Percentiles rank a stretch among this genome's conserved stretches.
Conservation (phyloP, 2,888 invertebrate species). For the Brachynemurus nebulosus region DNA sequence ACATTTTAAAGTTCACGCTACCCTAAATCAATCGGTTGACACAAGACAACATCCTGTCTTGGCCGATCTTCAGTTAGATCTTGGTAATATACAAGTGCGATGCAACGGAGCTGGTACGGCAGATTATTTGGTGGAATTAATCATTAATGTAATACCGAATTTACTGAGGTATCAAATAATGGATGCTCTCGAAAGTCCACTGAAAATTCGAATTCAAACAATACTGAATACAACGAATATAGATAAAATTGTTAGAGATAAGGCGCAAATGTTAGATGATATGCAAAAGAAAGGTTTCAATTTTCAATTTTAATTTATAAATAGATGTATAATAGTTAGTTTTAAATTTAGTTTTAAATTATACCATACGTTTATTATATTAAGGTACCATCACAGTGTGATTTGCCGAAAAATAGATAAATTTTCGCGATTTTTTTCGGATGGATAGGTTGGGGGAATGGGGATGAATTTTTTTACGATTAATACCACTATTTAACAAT, state of each 20-base stretch:
- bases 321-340: too few species aligned
- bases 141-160: slow-evolving; percentile 71
- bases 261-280: slow-evolving; percentile 50
- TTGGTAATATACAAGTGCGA: slow-evolving; percentile 73
- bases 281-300: slow-evolving; percentile 35
- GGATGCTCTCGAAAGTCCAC: slow-evolving; percentile 67
- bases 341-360: too few species aligned
- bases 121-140: slow-evolving; percentile 70
- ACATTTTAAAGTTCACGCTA: slow-evolving; percentile 52
- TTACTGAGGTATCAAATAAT: slow-evolving; percentile 74
- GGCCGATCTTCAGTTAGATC: slow-evolving; percentile 59
- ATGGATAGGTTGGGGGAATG: too few species aligned
- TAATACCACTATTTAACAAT: too few species aligned
- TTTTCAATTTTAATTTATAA: too few species aligned
- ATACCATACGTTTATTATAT: too few species aligned
- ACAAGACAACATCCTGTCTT: slow-evolving; percentile 57
- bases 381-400: too few species aligned
- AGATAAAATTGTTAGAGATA: slow-evolving; percentile 56
- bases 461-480: too few species aligned
- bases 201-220: slow-evolving; percentile 57
- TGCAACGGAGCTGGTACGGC: slow-evolving; percentile 76
- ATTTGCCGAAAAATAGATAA: too few species aligned
- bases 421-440: too few species aligned
- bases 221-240: slow-evolving; percentile 61
- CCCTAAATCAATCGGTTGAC: slow-evolving; percentile 62